Evolutionary conservation across 1,140 invertebrate genomes (phyloP).

Genomic region (Diabrotica virgifera): DNA sequence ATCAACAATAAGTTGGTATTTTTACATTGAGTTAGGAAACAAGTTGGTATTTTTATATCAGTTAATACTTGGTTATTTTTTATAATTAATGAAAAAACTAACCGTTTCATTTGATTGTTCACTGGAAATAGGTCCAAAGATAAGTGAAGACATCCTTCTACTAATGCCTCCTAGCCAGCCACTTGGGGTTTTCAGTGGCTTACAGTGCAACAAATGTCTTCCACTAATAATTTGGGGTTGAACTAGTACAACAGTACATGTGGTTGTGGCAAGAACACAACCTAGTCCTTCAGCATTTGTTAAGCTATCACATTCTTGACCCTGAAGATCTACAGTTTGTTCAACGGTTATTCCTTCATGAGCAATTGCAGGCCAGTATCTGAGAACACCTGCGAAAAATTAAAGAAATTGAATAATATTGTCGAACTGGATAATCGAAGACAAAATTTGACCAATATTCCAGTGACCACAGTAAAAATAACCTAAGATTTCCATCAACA

Average conservation of each 20-base stretch:
- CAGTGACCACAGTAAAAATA: too few species aligned
- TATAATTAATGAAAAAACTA: conserved; percentile 20
- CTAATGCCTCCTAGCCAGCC: conserved; percentile 88
- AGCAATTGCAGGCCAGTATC: conserved; percentile 88
- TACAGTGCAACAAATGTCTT: conserved; percentile 66
- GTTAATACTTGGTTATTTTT: too few species aligned
- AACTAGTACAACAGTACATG: conserved; percentile 82
- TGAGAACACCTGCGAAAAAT: conserved; percentile 35
- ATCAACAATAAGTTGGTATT: too few species aligned
- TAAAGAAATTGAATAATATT: background rate
- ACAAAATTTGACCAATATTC: too few species aligned
- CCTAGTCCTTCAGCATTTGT: conserved; percentile 67
- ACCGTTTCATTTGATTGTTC: conserved; percentile 74
- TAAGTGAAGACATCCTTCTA: conserved; percentile 77
- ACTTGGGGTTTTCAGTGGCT: conserved; percentile 70
- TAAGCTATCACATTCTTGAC: conserved; percentile 79
- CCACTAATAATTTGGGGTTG: conserved; percentile 58
- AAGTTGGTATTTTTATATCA: too few species aligned
- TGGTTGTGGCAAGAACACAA: conserved; percentile 86
- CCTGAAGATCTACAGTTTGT: conserved; percentile 77
- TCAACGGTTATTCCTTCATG: conserved; percentile 86
- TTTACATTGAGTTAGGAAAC: too few species aligned
- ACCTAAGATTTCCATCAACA: too few species aligned
- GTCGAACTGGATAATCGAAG: too few species aligned
- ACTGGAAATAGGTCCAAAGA: conserved; percentile 79